Percentiles rank a stretch among this genome's conserved stretches.
Conservation (phyloP, 2,113 vertebrate genomes). For the Rhabdornis inornatus region DNA sequence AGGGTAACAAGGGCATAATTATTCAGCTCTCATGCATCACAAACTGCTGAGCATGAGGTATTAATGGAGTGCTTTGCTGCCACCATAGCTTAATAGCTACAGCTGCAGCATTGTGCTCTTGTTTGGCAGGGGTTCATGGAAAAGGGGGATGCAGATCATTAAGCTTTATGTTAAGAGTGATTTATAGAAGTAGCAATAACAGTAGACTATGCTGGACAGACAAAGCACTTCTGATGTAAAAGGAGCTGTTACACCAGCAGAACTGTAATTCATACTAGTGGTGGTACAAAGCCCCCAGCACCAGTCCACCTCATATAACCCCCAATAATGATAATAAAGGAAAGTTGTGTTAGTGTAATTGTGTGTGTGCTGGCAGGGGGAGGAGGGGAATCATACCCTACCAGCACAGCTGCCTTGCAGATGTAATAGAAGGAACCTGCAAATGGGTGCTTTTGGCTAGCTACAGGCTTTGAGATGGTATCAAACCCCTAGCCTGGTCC, state of each 20-base stretch:
- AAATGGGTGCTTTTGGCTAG: background rate
- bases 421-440: background rate
- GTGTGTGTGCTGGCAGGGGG: background rate
- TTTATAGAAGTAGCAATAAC: constrained; percentile 37
- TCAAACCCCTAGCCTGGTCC: background rate
- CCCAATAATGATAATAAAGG: background rate
- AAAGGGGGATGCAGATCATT: constrained; percentile 13
- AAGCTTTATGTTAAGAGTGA: constrained; percentile 33
- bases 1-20: constrained; percentile 41
- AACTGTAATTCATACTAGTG: background rate
- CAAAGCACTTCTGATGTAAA: background rate
- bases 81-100: constrained; percentile 29
- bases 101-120: constrained; percentile 31
- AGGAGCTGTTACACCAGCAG: background rate
- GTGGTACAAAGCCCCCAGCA: background rate
- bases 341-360: background rate
- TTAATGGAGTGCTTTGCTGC: constrained; percentile 38
- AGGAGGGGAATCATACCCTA: background rate
- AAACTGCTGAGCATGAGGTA: constrained; percentile 50
- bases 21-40: constrained; percentile 22
- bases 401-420: background rate
- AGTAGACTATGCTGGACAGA: background rate
- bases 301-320: background rate
- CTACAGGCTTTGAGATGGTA: background rate
- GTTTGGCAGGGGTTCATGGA: constrained; percentile 19